Base-by-base conservation (phyloP, 1,140 invertebrate genomes). In the Trichonephila clavipes region DNA sequence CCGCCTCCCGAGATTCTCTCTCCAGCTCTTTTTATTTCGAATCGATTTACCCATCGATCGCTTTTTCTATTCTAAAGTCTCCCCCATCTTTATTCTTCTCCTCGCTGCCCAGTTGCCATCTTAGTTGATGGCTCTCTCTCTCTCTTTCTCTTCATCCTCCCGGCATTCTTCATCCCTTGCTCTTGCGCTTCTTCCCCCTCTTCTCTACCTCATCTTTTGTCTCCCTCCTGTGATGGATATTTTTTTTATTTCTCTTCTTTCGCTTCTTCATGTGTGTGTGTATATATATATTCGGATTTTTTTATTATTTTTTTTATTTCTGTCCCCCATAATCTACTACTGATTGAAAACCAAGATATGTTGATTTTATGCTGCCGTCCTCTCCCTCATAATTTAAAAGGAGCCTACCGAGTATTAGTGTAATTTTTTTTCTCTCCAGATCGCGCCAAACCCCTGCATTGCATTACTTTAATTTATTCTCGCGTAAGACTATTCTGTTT, bases 11-110 rank as follows among this genome's bases (percentile, higher is more conserved):
- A 85, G 77, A 44, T 69, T 72, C 88, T 89, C 64, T 88, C 69
- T 90, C 72, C 28, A 44, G 18, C 85, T 77, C 58, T 93, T 93
- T 93, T 93, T 88, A 77, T 93, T 93, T 88, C 64, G 85, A 93
- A 88, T 88, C 85, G 85, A 91, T 88, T 44, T 24, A 40, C 58
- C 44, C 66, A 93, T 93, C 92, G 92, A 93, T 93, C 92, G 92
- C 92, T 93, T 93, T 93, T 93, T 93, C 92, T 93, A 93, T 93
- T 93, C 92, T 93, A 93, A 93, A 93, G 85, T 93, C 92, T 51
- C 21, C 28, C 90, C n/a, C 69, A 19, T 51, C 61, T 59, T 28
- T 90, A 40, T 88, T 28, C 58, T 88, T 40, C 40, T 59, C 51
- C 44, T 66, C 58, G 12, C 24, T 66, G 40, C 89, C 64, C 64